A percentile compares a stretch with the other conserved stretches of the same genome.
phyloP scores from a whole-genome alignment of 1,140 invertebrate genomes.

The Aphelinus certus region DNA sequence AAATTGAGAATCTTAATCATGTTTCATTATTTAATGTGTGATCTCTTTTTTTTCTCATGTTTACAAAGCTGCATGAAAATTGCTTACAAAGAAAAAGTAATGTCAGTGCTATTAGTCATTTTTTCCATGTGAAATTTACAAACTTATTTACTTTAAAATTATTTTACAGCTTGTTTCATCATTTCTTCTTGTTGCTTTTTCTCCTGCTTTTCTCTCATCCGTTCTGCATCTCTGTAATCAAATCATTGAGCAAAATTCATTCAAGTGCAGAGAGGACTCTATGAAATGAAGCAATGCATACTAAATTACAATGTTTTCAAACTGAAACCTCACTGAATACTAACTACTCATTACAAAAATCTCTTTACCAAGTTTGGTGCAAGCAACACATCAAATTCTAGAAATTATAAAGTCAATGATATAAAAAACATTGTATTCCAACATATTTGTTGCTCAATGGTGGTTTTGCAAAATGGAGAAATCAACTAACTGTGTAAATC shows the following conservation, averaged over 20 bases:
- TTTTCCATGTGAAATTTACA: constrained; percentile 40
- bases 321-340: no score
- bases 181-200: constrained; percentile 56
- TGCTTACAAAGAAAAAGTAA: constrained; percentile 23
- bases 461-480: no score
- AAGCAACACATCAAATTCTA: no score
- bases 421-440: no score
- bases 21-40: background rate
- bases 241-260: background rate
- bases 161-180: constrained; percentile 49
- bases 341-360: no score
- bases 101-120: constrained; percentile 11
- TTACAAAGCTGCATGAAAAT: constrained; percentile 27
- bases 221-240: constrained; percentile 69
- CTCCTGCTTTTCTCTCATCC: constrained; percentile 71
- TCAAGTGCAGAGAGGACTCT: no score
- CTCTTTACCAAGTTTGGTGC: no score
- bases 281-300: no score
- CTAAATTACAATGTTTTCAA: no score
- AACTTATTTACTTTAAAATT: constrained; percentile 42
- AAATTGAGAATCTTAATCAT: constrained; percentile 16
- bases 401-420: background rate
- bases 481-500: background rate
- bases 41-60: constrained; percentile 12
- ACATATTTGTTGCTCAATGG: no score